Evolutionary conservation across 2,113 vertebrate species (phyloP).

Genomic region (Perognathus longimembris): DNA sequence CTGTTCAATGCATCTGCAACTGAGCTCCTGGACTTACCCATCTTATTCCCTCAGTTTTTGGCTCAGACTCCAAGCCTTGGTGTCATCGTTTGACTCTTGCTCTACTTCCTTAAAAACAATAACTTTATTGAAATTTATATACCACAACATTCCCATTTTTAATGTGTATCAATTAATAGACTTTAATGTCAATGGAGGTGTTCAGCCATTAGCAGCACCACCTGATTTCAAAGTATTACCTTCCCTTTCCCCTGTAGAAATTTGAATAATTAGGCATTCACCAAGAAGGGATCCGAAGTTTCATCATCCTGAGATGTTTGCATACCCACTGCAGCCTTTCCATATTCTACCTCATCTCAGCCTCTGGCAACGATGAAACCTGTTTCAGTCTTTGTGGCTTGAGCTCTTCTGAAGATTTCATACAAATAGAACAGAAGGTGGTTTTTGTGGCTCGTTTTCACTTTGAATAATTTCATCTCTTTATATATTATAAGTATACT

Average conservation of each 20-base stretch:
- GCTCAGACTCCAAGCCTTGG: background rate
- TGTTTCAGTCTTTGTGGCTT: background rate
- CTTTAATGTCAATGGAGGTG: background rate
- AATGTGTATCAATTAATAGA: background rate
- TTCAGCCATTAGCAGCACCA: background rate
- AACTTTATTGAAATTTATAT: background rate
- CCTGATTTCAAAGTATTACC: background rate
- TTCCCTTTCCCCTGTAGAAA: too few species aligned
- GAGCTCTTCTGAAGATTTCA: background rate
- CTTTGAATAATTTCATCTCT: background rate
- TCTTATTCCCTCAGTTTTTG: background rate
- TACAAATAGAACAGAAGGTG: background rate
- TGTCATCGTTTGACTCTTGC: background rate
- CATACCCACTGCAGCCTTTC: background rate
- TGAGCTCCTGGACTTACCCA: background rate
- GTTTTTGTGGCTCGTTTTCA: background rate
- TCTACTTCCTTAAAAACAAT: background rate
- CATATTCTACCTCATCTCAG: background rate
- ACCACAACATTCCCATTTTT: background rate
- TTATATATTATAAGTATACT: background rate
- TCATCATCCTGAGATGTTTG: too few species aligned
- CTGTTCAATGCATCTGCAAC: background rate
- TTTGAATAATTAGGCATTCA: too few species aligned
- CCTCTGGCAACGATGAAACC: background rate
- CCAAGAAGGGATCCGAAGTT: too few species aligned